Conservation (phyloP, 2,797 vertebrate genomes). For the Pipistrellus pygmaeus region DNA sequence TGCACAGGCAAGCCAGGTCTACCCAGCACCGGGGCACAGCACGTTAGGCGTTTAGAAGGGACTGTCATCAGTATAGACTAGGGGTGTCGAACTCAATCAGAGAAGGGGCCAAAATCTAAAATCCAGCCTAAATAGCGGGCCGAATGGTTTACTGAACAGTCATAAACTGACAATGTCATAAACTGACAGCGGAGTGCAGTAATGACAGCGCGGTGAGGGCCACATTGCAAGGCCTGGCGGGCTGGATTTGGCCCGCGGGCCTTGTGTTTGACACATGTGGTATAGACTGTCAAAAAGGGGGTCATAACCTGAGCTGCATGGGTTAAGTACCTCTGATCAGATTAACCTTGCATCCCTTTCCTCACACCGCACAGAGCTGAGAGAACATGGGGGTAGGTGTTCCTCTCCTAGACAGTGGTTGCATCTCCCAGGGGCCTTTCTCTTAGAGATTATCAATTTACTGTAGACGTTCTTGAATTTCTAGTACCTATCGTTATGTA, state of each 20-base stretch:
- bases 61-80: not conserved
- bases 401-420: no score
- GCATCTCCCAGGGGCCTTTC: not conserved
- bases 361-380: not conserved
- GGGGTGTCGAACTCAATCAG: no score
- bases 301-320: not conserved
- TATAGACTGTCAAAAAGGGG: not conserved
- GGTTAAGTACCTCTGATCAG: not conserved
- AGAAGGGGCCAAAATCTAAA: no score
- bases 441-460: not conserved
- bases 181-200: no score
- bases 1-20: not conserved
- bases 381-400: not conserved
- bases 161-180: no score
- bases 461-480: not conserved
- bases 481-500: not conserved
- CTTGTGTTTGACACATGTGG: no score
- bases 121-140: no score
- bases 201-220: no score
- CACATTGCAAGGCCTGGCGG: no score
- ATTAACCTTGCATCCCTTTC: not conserved
- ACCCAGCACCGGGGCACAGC: no score
- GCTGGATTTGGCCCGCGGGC: no score
- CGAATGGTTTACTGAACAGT: no score
- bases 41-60: accelerated